phyloP scores from a whole-genome alignment of 2,113 vertebrate genomes.

The Brachypteracias leptosomus region DNA sequence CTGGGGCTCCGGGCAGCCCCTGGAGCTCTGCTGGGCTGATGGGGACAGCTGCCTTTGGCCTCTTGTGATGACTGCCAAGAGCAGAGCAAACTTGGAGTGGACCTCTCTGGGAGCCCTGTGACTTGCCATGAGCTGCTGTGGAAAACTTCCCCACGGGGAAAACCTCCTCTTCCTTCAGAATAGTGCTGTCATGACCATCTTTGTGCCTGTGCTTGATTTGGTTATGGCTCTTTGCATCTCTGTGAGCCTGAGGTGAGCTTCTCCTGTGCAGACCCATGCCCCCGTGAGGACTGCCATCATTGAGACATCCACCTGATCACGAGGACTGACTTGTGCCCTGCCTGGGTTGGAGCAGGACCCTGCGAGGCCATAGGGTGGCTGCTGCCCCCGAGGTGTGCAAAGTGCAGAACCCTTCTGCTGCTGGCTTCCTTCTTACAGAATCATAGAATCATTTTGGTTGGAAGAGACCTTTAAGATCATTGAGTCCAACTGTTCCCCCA shows the following conservation, averaged over 20 bases:
- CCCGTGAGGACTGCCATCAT: not conserved
- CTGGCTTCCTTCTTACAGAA: not conserved
- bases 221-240: not conserved
- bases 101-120: not conserved
- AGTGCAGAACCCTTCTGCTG: not conserved
- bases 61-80: not conserved
- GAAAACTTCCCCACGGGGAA: not conserved
- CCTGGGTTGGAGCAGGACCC: not conserved
- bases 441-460: not conserved
- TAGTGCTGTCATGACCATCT: not conserved
- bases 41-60: not conserved
- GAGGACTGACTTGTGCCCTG: accelerated
- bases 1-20: not conserved
- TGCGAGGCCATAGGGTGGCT: accelerated
- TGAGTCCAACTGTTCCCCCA: too few species aligned
- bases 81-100: not conserved
- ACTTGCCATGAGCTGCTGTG: not conserved
- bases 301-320: not conserved
- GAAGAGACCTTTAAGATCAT: not conserved
- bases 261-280: not conserved
- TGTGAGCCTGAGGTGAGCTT: not conserved
- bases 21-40: accelerated
- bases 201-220: not conserved
- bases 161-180: not conserved
- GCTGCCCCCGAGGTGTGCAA: not conserved